Conservation (phyloP, 2,888 invertebrate genomes). For the Trichacis sp. region DNA sequence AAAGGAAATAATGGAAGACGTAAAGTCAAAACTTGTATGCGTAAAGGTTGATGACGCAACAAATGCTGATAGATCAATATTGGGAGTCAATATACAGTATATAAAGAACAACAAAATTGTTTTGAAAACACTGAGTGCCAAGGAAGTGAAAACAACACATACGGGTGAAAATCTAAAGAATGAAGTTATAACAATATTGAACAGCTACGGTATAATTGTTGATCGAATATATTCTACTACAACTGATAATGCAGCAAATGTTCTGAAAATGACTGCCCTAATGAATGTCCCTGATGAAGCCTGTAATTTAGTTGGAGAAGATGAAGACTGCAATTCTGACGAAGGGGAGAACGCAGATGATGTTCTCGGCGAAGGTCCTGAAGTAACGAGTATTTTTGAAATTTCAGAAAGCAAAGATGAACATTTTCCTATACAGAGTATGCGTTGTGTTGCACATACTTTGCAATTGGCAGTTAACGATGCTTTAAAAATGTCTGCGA, state of each 20-base stretch:
- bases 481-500: too few relatives aligned
- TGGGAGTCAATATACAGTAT: slow-evolving; percentile 5
- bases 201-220: neutral
- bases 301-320: too few relatives aligned
- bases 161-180: slow-evolving; percentile 1
- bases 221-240: slow-evolving; percentile 1
- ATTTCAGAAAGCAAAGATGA: too few relatives aligned
- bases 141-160: neutral
- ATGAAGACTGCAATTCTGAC: too few relatives aligned
- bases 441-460: too few relatives aligned
- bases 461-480: too few relatives aligned
- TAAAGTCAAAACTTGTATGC: neutral
- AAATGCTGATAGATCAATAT: neutral
- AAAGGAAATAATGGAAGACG: too few relatives aligned
- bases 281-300: too few relatives aligned
- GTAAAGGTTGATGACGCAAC: neutral
- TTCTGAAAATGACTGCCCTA: neutral
- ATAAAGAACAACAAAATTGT: neutral
- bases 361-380: too few relatives aligned
- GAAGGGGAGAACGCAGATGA: too few relatives aligned
- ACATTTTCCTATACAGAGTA: too few relatives aligned
- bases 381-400: too few relatives aligned
- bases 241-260: slow-evolving; percentile 5
- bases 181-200: neutral
- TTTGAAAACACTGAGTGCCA: neutral